Evolutionary conservation across 2,888 invertebrate genomes (phyloP), one percentile per base, ranked within the genome.

Genomic region (Flexamia atlantica): DNA sequence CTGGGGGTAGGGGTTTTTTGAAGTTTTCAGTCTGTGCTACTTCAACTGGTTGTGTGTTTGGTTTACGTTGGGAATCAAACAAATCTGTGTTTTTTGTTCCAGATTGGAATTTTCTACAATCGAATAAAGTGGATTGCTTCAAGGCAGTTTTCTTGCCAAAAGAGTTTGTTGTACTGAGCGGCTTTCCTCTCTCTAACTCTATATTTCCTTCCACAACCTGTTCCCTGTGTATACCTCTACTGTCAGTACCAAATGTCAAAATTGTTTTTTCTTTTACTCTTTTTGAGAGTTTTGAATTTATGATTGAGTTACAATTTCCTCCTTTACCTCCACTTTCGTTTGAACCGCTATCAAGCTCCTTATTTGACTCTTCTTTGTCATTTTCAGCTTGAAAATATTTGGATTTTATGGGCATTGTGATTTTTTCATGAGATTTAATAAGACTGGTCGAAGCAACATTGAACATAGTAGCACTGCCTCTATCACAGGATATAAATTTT

Each of bases 1-100:
- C 36, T 12, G 70, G 32, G 1, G 32, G 28, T n/a, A 64, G 30
- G 30, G 64, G 64, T 64, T 64, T 64, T 30, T 64, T 64, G 17
- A 64, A 64, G 5, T 28, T 25, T 28, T 28, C 64, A n/a, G 2
- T 30, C 1, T 64, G 5, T 14, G 2, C 28, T 28, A 28, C 23
- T 4, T 53, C 23, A 20, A 23, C 57, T 23, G 12, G 14, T 46
- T 4, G 46, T 57, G 57, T 57, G 64, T 28, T 64, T 5, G 12
- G 3, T 64, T 28, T 64, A 5, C 28, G 1, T 5, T 4, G 0
- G 14, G 30, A 28, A 14, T 64, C 25, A 14, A 7, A 4, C 20
- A 23, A 53, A 23, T 23, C 46, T 57, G 7, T 23, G 12, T 7
- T 57, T 9, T 64, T 64, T 28, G 17, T 28, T 64, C 14, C 28